phyloP scores from a whole-genome alignment of 2,888 invertebrate genomes.

The Zele albiditarsus region DNA sequence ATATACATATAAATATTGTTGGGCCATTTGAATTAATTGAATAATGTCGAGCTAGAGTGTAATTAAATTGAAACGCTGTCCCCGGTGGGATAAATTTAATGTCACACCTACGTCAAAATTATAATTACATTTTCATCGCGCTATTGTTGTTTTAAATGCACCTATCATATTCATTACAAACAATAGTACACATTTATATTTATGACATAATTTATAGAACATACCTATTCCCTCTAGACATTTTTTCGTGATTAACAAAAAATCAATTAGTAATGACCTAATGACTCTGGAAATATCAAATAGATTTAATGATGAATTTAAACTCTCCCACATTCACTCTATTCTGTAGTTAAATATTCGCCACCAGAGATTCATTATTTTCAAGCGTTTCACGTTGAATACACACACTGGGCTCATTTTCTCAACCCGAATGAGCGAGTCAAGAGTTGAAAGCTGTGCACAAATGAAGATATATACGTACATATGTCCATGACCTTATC shows the following conservation, averaged over 20 bases:
- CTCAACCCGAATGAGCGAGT: neutral
- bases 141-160: neutral
- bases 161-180: neutral
- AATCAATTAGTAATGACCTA: neutral
- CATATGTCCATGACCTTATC: neutral
- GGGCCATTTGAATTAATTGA: neutral
- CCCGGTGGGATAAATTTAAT: neutral
- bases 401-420: neutral
- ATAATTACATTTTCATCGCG: neutral
- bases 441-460: neutral
- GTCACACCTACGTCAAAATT: constrained; percentile 3
- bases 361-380: constrained; percentile 4
- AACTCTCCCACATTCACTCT: neutral
- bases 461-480: neutral
- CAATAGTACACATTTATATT: neutral
- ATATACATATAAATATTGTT: neutral
- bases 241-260: neutral
- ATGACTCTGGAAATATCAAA: neutral
- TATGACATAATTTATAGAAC: no score
- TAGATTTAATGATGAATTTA: neutral
- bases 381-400: neutral
- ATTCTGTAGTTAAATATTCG: neutral
- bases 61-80: neutral
- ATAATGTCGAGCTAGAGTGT: neutral
- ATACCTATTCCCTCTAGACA: neutral